These are phyloP conservation scores for Drosophila rufa DNA, from an alignment of 1,140 invertebrate species.

Conservation along the genomic window DNA sequence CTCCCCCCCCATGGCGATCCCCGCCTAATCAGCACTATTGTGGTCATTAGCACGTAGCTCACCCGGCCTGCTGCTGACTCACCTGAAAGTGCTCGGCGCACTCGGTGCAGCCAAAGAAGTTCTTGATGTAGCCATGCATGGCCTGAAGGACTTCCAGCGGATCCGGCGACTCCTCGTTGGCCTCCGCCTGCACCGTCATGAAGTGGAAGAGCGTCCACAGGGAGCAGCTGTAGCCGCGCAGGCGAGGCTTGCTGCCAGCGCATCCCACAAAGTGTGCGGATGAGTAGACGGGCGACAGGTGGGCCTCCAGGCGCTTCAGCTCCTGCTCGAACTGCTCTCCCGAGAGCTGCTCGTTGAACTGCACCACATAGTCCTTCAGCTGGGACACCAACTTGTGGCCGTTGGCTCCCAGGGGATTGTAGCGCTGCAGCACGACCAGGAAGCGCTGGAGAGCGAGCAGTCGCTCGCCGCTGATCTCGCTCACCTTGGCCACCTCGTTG, in stretches of 20 bases:
- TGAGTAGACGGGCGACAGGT: conserved; percentile 61
- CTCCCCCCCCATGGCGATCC: not conserved
- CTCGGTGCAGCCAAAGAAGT: conserved; percentile 97
- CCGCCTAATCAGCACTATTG: conserved; percentile 41
- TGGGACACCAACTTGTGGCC: conserved; percentile 88
- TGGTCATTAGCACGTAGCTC: conserved; percentile 44
- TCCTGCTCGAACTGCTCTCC: conserved; percentile 73
- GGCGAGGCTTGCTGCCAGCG: conserved; percentile 86
- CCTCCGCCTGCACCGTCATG: conserved; percentile 92
- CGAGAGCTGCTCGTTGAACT: conserved; percentile 60
- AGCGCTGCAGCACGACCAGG: conserved; percentile 88
- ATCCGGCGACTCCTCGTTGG: conserved; percentile 85
- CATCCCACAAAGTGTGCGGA: conserved; percentile 89
- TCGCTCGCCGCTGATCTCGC: conserved; percentile 89
- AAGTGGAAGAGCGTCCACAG: conserved; percentile 98
- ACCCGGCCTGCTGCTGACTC: conserved; percentile 78
- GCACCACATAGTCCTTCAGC: conserved; percentile 65
- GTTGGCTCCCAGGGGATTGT: conserved; percentile 86
- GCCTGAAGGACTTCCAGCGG: conserved; percentile 90
- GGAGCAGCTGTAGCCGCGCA: conserved; percentile 97
- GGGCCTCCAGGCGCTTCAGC: conserved; percentile 51
- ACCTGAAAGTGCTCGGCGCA: conserved; percentile 94
- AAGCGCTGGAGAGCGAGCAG: conserved; percentile 91
- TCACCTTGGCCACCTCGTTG: conserved; percentile 91
- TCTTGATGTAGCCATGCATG: conserved; percentile 95